A percentile compares a stretch with the other conserved stretches of the same genome.
These are phyloP conservation scores for Drosophila birchii DNA, from an alignment of 2,888 invertebrate genomes.

Conservation along the genomic window DNA sequence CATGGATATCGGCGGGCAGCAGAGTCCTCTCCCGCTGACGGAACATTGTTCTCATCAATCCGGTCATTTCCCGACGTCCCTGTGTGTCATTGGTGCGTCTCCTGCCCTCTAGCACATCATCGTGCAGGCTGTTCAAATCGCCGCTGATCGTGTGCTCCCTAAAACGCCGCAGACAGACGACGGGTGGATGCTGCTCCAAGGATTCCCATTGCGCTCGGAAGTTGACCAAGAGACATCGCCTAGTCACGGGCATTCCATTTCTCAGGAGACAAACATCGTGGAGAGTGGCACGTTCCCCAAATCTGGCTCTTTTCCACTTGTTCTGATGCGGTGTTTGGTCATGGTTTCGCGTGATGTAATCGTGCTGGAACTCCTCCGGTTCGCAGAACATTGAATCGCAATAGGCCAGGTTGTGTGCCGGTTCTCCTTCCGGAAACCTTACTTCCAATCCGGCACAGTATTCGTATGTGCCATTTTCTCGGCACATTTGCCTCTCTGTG, in stretches of 20 bases:
- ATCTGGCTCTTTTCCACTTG: constrained; percentile 68
- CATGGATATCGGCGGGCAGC: constrained; percentile 87
- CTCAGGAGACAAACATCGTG: constrained; percentile 85
- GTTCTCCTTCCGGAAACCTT: not conserved
- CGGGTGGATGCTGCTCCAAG: constrained; percentile 64
- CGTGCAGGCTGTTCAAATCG: constrained; percentile 70
- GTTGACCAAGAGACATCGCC: constrained; percentile 86
- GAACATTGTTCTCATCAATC: constrained; percentile 59
- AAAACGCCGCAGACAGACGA: constrained; percentile 68
- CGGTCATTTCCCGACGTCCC: constrained; percentile 47
- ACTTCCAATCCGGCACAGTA: not conserved
- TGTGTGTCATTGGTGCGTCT: constrained; percentile 40
- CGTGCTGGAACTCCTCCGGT: constrained; percentile 62
- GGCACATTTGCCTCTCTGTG: constrained; percentile 27
- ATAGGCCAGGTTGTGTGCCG: constrained; percentile 15
- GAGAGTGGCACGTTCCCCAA: constrained; percentile 85
- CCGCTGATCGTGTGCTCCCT: constrained; percentile 65
- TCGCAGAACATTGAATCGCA: constrained; percentile 54
- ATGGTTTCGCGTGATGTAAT: constrained; percentile 57
- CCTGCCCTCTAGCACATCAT: constrained; percentile 65
- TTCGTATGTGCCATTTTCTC: not conserved
- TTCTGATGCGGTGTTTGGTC: constrained; percentile 62
- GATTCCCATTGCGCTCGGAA: constrained; percentile 85
- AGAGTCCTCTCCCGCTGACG: constrained; percentile 72
- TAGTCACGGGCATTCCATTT: constrained; percentile 87